These are phyloP conservation scores for Eupleurogrammus muticus DNA, from an alignment of 2,797 vertebrate genomes.

Conservation along the genomic window DNA sequence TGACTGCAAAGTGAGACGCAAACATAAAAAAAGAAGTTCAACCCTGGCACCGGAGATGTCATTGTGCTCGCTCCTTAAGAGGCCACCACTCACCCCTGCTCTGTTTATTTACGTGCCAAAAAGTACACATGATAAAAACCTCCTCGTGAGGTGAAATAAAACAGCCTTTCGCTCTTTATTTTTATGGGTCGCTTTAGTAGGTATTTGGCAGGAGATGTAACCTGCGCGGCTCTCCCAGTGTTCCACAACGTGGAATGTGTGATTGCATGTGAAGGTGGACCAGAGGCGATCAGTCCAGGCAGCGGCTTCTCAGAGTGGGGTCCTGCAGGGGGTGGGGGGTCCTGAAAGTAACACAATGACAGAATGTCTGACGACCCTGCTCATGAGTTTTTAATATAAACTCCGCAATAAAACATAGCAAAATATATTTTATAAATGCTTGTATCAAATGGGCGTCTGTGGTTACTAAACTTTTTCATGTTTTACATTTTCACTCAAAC, in stretches of 20 bases:
- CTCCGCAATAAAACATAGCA: too few species aligned
- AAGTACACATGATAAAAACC: conserved; percentile 79
- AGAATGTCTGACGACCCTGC: too few species aligned
- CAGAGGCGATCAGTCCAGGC: conserved; percentile 49
- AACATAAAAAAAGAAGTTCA: conserved; percentile 62
- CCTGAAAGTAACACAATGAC: too few species aligned
- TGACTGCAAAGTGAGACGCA: conserved; percentile 79
- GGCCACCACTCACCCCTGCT: conserved; percentile 62
- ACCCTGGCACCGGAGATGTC: conserved; percentile 73
- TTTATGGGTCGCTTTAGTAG: conserved; percentile 73
- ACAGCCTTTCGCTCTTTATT: conserved; percentile 68
- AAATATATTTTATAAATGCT: too few species aligned
- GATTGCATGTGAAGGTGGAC: conserved; percentile 39
- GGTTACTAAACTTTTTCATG: too few species aligned
- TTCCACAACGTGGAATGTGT: conserved; percentile 49
- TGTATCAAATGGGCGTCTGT: too few species aligned
- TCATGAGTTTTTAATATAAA: too few species aligned
- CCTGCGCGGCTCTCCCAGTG: conserved; percentile 42
- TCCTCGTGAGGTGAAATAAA: conserved; percentile 71
- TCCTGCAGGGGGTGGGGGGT: too few species aligned
- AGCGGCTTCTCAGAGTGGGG: too few species aligned
- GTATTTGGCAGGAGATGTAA: conserved; percentile 61
- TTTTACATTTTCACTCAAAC: too few species aligned
- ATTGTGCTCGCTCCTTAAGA: conserved; percentile 75
- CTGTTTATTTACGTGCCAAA: conserved; percentile 79